phyloP scores from a whole-genome alignment of 2,113 vertebrate species.

The Syrmaticus mikado region DNA sequence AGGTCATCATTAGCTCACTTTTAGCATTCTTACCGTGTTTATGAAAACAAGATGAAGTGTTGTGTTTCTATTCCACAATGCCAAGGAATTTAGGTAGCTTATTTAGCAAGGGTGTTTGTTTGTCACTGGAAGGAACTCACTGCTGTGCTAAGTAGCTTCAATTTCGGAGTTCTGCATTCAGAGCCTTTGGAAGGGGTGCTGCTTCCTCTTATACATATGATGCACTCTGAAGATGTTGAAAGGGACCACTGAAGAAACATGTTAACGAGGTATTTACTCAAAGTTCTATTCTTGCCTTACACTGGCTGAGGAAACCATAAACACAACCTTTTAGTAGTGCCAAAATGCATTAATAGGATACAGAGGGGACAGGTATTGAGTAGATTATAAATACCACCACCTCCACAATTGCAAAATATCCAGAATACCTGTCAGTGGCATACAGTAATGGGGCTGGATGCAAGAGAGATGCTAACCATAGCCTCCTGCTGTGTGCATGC shows the following conservation, averaged over 20 bases:
- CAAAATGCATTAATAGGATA: background rate
- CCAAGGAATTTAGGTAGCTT: conserved; percentile 13
- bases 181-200: background rate
- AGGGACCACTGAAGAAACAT: background rate
- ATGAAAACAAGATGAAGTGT: background rate
- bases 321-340: background rate
- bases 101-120: background rate
- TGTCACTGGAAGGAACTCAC: background rate
- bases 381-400: background rate
- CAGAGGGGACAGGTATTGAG: background rate
- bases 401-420: background rate
- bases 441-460: background rate
- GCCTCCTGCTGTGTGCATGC: background rate
- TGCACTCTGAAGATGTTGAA: background rate
- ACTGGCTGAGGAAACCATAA: background rate
- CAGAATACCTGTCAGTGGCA: background rate
- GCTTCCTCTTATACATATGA: background rate
- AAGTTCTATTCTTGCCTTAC: background rate
- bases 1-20: background rate
- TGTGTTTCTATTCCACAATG: background rate
- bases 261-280: background rate
- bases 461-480: background rate
- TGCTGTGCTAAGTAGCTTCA: background rate
- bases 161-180: background rate
- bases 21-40: background rate